These are phyloP conservation scores for Drosophila nigrodunni DNA, from an alignment of 1,140 invertebrate genomes.

Conservation along the genomic window DNA sequence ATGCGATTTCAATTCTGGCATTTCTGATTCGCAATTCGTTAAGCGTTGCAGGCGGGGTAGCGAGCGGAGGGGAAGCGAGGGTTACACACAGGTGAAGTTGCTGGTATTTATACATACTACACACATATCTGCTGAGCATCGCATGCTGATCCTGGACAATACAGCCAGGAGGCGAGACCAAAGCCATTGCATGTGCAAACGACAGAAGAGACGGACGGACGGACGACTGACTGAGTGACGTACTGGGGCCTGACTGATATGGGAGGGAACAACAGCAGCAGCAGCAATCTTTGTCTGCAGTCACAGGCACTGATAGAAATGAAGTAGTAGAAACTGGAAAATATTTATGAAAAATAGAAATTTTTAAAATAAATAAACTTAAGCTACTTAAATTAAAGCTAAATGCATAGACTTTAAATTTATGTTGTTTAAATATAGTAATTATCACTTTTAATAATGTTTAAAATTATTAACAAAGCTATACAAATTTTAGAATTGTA, in stretches of 20 bases:
- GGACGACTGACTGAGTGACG: constrained; percentile 72
- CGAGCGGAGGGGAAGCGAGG: background rate
- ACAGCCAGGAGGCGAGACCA: constrained; percentile 58
- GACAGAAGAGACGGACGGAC: constrained; percentile 21
- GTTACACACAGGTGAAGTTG: constrained; percentile 10
- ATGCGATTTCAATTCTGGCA: constrained; percentile 85
- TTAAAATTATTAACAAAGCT: no score
- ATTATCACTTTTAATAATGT: no score
- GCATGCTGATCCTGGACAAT: constrained; percentile 72
- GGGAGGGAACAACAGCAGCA: constrained; percentile 50
- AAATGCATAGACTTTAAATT: background rate
- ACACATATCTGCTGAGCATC: constrained; percentile 51
- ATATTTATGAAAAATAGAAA: background rate
- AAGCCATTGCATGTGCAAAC: constrained; percentile 65
- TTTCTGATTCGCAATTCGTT: constrained; percentile 79
- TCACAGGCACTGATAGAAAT: constrained; percentile 25
- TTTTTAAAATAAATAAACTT: background rate
- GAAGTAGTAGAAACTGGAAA: background rate
- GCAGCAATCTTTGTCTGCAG: constrained; percentile 1
- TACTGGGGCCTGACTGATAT: constrained; percentile 78
- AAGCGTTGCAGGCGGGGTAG: background rate
- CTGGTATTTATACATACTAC: constrained; percentile 1
- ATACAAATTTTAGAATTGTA: background rate
- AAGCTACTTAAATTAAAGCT: background rate
- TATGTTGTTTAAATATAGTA: background rate